Percentiles rank a stretch among this genome's conserved stretches.
Conservation (phyloP, 1,140 invertebrate species). For the Pseudomyrmex cubaensis region DNA sequence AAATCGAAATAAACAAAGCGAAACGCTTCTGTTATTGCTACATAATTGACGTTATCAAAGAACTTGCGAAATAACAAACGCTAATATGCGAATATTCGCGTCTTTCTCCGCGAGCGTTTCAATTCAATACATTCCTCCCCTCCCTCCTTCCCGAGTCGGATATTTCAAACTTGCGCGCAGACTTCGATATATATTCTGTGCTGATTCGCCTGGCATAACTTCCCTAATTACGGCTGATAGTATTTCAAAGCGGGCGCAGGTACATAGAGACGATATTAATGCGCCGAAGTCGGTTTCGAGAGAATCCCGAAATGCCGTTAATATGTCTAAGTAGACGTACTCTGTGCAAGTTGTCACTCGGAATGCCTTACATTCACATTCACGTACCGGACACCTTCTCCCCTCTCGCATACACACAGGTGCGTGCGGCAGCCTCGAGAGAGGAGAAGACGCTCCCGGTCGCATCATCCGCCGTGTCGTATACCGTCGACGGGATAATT, state of each 20-base stretch:
- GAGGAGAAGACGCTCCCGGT: constrained; percentile 7
- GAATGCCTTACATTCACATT: neutral
- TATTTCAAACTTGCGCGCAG: neutral
- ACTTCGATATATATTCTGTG: neutral
- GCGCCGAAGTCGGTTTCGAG: neutral
- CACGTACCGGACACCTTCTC: neutral
- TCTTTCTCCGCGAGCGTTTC: neutral
- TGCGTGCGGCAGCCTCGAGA: neutral
- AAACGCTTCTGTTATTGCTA: neutral
- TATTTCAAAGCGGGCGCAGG: neutral
- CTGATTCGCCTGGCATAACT: constrained; percentile 28
- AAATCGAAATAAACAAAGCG: constrained; percentile 8
- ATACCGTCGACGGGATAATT: constrained; percentile 62
- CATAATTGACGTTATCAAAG: constrained; percentile 2
- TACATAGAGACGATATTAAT: no score
- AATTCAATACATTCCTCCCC: neutral
- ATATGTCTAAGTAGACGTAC: constrained; percentile 22
- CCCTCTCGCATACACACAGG: neutral
- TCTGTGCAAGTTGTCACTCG: neutral
- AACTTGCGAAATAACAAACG: constrained; percentile 7
- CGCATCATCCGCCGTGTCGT: constrained; percentile 23
- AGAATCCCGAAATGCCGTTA: constrained; percentile 22
- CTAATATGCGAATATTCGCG: no score
- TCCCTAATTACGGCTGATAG: constrained; percentile 42
- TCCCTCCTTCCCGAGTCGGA: no score